These are phyloP conservation scores for Lypha dubia DNA, from an alignment of 2,888 invertebrate species.

Conservation along the genomic window DNA sequence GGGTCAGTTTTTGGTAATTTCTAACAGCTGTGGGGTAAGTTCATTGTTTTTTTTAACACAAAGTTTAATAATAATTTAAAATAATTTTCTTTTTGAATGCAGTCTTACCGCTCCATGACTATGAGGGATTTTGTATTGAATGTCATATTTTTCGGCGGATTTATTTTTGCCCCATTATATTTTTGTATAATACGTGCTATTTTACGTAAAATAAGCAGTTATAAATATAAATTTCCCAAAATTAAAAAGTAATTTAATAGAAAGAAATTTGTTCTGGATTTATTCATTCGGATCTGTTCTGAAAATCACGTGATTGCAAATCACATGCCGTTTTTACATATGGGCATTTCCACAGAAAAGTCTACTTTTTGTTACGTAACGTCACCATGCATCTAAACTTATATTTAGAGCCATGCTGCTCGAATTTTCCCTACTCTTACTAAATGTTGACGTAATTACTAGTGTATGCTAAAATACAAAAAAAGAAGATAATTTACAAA, in stretches of 20 bases:
- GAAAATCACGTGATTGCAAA: too few species aligned
- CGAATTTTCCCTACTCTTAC: too few species aligned
- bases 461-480: too few species aligned
- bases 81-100: background rate
- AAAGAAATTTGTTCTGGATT: too few species aligned
- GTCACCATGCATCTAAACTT: too few species aligned
- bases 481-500: too few species aligned
- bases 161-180: constrained; percentile 77
- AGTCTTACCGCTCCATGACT: constrained; percentile 71
- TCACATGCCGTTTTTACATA: too few species aligned
- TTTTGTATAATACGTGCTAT: constrained; percentile 76
- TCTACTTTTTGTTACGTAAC: too few species aligned
- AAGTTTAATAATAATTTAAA: background rate
- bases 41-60: background rate
- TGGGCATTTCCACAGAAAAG: too few species aligned
- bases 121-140: constrained; percentile 71
- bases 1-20: constrained; percentile 32
- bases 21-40: constrained; percentile 61
- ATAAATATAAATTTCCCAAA: constrained; percentile 69
- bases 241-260: constrained; percentile 44
- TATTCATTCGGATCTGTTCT: too few species aligned
- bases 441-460: too few species aligned
- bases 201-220: constrained; percentile 72
- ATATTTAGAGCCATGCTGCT: too few species aligned
- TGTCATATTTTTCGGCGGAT: constrained; percentile 76